These are phyloP conservation scores for Allophyes oxyacanthae DNA, from an alignment of 2,888 invertebrate genomes.

Conservation along the genomic window DNA sequence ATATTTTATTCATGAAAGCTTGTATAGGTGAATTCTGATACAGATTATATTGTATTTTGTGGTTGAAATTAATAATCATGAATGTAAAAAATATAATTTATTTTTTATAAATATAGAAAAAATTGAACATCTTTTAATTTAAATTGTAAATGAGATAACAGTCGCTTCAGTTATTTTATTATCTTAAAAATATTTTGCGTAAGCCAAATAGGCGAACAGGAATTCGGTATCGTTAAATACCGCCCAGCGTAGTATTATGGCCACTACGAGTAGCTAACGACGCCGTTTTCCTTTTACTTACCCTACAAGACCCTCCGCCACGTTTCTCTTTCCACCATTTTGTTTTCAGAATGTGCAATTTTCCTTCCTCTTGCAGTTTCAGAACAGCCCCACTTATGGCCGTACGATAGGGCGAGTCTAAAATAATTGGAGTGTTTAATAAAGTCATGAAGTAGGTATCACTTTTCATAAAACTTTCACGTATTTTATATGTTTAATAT, in stretches of 20 bases:
- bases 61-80: too few species aligned
- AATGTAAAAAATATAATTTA: too few species aligned
- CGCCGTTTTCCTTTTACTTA: conserved; percentile 78
- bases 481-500: conserved; percentile 23
- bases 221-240: conserved; percentile 13
- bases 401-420: conserved; percentile 98
- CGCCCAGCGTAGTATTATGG: conserved; percentile 12
- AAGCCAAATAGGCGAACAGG: neutral
- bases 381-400: conserved; percentile 98
- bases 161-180: neutral
- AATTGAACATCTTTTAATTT: too few species aligned
- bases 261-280: conserved; percentile 42
- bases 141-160: too few species aligned
- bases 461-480: conserved; percentile 2
- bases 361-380: conserved; percentile 98
- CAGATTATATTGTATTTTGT: too few species aligned
- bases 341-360: conserved; percentile 97
- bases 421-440: conserved; percentile 41
- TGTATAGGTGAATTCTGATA: too few species aligned
- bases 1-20: too few species aligned
- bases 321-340: conserved; percentile 99
- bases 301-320: conserved; percentile 96
- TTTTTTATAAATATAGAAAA: neutral
- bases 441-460: conserved; percentile 9
- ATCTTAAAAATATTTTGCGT: neutral